Evolutionary conservation across 1,140 invertebrate species (phyloP).

Genomic region (Zaprionus africanus): DNA sequence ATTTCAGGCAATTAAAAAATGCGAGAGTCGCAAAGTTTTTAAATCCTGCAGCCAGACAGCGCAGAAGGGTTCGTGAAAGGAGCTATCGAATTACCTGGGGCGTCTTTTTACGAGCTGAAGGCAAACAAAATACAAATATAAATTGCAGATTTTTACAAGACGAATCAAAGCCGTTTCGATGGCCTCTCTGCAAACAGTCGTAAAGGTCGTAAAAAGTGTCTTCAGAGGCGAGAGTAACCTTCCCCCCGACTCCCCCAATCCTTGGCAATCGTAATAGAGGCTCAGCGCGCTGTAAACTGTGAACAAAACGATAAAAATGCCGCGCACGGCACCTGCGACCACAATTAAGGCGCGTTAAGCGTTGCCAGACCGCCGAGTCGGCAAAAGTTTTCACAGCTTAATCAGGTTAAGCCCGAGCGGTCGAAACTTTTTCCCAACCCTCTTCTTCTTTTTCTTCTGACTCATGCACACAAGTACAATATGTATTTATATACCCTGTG

Average conservation of each 20-base stretch:
- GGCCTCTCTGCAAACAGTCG: constrained; percentile 70
- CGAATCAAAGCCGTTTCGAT: constrained; percentile 69
- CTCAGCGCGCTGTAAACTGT: constrained; percentile 64
- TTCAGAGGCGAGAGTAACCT: constrained; percentile 24
- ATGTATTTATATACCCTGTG: constrained; percentile 17
- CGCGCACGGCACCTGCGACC: constrained; percentile 76
- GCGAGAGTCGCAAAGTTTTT: constrained; percentile 57
- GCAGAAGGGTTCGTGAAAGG: constrained; percentile 53
- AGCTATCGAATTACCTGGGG: constrained; percentile 61
- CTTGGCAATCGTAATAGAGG: constrained; percentile 18
- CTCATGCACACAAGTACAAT: neutral
- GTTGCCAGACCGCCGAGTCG: constrained; percentile 48
- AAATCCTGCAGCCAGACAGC: constrained; percentile 14
- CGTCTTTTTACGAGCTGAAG: constrained; percentile 61
- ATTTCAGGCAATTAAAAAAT: constrained; percentile 80
- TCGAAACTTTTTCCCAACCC: constrained; percentile 56
- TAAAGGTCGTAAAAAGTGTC: constrained; percentile 80
- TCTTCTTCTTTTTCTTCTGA: too few relatives aligned
- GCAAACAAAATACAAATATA: constrained; percentile 76
- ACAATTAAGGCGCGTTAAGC: constrained; percentile 82
- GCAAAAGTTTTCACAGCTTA: constrained; percentile 71
- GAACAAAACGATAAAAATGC: constrained; percentile 83
- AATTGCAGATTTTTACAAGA: constrained; percentile 69
- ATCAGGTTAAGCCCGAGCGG: constrained; percentile 71
- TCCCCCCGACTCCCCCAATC: constrained; percentile 12